A percentile compares a stretch with the other conserved stretches of the same genome.
Conservation (phyloP, 2,797 vertebrate species). For the Squalus acanthias region DNA sequence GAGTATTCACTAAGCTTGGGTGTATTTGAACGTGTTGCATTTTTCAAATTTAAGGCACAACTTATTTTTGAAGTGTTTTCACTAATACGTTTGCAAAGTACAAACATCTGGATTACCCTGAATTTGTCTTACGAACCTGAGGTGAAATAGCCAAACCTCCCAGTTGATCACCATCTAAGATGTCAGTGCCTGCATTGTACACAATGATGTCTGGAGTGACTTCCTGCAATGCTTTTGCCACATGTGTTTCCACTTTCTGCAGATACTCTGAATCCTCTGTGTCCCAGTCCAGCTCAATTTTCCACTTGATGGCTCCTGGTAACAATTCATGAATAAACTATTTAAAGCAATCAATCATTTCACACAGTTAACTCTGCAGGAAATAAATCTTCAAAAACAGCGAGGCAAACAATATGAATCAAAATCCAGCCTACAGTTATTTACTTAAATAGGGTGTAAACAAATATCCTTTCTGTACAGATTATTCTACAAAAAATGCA, state of each 20-base stretch:
- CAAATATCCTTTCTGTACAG: not conserved
- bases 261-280: conserved; percentile 86
- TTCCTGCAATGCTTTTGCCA: conserved; percentile 74
- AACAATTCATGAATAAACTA: conserved; percentile 29
- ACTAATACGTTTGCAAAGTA: not conserved
- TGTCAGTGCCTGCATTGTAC: conserved; percentile 89
- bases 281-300: conserved; percentile 88
- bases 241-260: conserved; percentile 74
- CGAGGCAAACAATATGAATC: not conserved
- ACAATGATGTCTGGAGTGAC: conserved; percentile 73
- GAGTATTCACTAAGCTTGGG: not conserved
- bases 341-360: conserved; percentile 5
- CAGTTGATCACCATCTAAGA: conserved; percentile 84
- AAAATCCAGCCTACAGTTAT: not conserved
- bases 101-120: not conserved
- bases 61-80: not conserved
- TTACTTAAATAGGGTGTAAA: not conserved
- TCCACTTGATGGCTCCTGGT: conserved; percentile 82
- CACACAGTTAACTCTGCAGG: not conserved
- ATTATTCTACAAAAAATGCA: not conserved
- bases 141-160: conserved; percentile 88
- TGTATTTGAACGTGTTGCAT: not conserved
- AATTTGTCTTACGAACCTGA: conserved; percentile 61
- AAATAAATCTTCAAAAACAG: not conserved
- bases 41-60: not conserved